Conservation (phyloP, 2,888 invertebrate species). For the Cetonia aurata region DNA sequence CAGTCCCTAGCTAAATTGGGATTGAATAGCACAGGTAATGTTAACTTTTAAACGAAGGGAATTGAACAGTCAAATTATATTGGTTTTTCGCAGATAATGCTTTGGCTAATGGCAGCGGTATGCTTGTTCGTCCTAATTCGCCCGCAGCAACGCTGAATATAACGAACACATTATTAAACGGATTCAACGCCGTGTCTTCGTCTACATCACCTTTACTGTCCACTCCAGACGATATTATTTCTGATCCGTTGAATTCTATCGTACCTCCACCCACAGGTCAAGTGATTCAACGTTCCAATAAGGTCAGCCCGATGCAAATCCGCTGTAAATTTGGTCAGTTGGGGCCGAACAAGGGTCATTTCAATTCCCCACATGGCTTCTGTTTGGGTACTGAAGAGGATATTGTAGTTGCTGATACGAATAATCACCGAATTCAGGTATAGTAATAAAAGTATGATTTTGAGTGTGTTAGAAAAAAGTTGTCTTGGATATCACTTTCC, state of each 20-base stretch:
- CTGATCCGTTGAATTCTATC: constrained; percentile 69
- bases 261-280: constrained; percentile 63
- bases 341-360: constrained; percentile 93
- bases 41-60: neutral
- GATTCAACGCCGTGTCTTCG: constrained; percentile 71
- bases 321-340: constrained; percentile 94
- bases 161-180: constrained; percentile 69
- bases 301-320: constrained; percentile 88
- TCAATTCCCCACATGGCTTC: constrained; percentile 97
- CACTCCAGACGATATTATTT: constrained; percentile 66
- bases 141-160: constrained; percentile 71
- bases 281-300: constrained; percentile 73
- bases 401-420: constrained; percentile 96
- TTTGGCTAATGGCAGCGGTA: constrained; percentile 65
- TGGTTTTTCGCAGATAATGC: constrained; percentile 55
- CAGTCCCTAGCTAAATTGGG: constrained; percentile 92
- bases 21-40: constrained; percentile 73
- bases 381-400: constrained; percentile 95
- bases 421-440: constrained; percentile 95
- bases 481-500: neutral
- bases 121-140: constrained; percentile 73
- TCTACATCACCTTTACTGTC: constrained; percentile 74
- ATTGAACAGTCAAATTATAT: neutral
- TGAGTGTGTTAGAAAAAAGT: neutral
- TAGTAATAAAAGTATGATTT: constrained; percentile 31